phyloP scores from a whole-genome alignment of 2,888 invertebrate genomes.

The Coenonympha arcania region DNA sequence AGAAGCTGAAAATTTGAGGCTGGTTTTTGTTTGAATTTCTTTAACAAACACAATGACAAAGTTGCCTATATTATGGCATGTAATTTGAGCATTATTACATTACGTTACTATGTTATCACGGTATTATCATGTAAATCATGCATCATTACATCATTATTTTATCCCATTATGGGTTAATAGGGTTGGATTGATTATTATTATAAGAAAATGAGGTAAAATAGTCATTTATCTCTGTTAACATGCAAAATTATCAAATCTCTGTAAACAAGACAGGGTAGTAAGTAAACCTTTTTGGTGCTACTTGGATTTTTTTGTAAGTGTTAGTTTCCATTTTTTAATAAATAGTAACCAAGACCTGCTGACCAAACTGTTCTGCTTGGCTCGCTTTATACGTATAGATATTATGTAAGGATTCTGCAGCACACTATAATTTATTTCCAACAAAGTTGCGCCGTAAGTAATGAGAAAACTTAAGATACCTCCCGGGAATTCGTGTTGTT shows the following conservation, averaged over 20 bases:
- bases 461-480: conserved; percentile 29
- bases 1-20: too few species aligned
- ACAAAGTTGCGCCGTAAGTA: conserved; percentile 27
- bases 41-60: too few species aligned
- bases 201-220: not conserved
- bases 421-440: conserved; percentile 27
- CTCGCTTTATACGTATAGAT: not conserved
- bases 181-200: not conserved
- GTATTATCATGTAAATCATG: not conserved
- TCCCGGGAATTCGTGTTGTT: conserved; percentile 20
- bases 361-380: not conserved
- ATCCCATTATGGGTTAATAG: not conserved
- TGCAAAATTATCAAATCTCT: not conserved
- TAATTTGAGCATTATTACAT: too few species aligned
- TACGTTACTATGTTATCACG: not conserved
- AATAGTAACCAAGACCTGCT: not conserved
- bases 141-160: not conserved
- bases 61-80: too few species aligned
- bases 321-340: not conserved
- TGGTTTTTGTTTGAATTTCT: too few species aligned
- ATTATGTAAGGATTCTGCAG: conserved; percentile 17
- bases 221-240: not conserved
- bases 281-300: too few species aligned
- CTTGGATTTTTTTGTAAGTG: not conserved
- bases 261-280: too few species aligned